Base-by-base conservation (phyloP, 2,888 invertebrate species). In the Drosophila monieri region DNA sequence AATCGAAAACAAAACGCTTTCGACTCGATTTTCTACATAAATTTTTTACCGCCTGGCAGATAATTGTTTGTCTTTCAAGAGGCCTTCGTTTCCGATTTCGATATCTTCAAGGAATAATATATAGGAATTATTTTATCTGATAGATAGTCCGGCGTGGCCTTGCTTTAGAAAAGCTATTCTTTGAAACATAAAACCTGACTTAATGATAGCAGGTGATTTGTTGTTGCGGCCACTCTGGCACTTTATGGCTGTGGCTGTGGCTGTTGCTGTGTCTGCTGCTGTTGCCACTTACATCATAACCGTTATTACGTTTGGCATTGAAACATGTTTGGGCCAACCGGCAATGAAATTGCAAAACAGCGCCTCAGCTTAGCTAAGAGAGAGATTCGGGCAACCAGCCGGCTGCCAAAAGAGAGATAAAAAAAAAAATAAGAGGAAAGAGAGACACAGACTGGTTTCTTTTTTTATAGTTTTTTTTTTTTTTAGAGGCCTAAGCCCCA, bases 231-330 rank as follows among this genome's bases (percentile, higher is more conserved):
- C 32, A 30, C 44, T 57, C 5, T 30, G 30, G 43, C 58, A 21
- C n/a, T n/a, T n/a, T n/a, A n/a, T n/a, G n/a, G n/a, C n/a, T n/a
- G n/a, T n/a, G n/a, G n/a, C n/a, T n/a, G n/a, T n/a, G n/a, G n/a
- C n/a, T n/a, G n/a, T n/a, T n/a, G n/a, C n/a, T n/a, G n/a, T n/a
- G n/a, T n/a, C n/a, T n/a, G n/a, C n/a, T n/a, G n/a, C n/a, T n/a
- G n/a, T 43, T 30, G 49, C 39, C 55, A 80, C 88, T 85, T 85
- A 87, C 85, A 88, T 85, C 88, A 85, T 84, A 86, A 81, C 87
- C 61, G 83, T 85, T 86, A 83, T 86, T 85, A 86, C 83, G 83
- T 85, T 87, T 87, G 88, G 88, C 86, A 87, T 87, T 87, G 86
- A 87, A 87, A 84, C 84, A 86, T 71, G 84, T 86, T 86, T 84